Conservation (phyloP, 1,140 invertebrate species). For the Heterodera schachtii region DNA sequence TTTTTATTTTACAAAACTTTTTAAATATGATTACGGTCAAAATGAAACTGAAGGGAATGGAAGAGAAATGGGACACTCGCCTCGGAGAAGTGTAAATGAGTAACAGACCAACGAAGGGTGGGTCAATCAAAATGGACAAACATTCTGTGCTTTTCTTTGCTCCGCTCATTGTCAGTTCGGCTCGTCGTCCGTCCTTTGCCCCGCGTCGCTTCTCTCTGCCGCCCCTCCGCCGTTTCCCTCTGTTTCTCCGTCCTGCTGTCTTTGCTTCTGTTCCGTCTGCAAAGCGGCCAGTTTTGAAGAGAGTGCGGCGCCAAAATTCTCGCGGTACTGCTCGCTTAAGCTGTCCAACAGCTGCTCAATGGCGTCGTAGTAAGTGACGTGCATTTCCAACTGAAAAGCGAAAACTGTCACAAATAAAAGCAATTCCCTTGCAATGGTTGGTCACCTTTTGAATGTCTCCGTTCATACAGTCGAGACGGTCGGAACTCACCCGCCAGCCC, state of each 20-base stretch:
- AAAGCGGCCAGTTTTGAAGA: background rate
- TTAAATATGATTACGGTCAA: too few relatives aligned
- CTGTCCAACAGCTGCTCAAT: constrained; percentile 36
- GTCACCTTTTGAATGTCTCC: constrained; percentile 42
- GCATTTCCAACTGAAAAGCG: constrained; percentile 24
- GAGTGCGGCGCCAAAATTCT: constrained; percentile 23
- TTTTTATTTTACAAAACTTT: too few relatives aligned
- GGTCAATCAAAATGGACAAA: background rate
- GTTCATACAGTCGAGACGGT: constrained; percentile 48
- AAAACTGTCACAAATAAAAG: constrained; percentile 14
- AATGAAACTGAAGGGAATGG: background rate
- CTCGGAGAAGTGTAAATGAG: background rate
- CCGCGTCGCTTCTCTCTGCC: background rate
- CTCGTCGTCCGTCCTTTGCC: background rate
- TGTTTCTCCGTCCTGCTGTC: background rate
- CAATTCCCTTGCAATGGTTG: background rate
- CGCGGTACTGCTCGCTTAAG: constrained; percentile 27
- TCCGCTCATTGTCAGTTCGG: too few relatives aligned
- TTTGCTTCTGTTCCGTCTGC: constrained; percentile 14
- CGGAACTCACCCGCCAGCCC: constrained; percentile 50
- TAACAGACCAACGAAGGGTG: background rate
- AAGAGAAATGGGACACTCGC: background rate
- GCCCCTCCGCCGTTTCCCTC: background rate
- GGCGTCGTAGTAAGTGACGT: constrained; percentile 35
- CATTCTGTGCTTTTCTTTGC: too few relatives aligned